Base-by-base conservation (phyloP, 2,113 vertebrate genomes). In the Nibea coibor region DNA sequence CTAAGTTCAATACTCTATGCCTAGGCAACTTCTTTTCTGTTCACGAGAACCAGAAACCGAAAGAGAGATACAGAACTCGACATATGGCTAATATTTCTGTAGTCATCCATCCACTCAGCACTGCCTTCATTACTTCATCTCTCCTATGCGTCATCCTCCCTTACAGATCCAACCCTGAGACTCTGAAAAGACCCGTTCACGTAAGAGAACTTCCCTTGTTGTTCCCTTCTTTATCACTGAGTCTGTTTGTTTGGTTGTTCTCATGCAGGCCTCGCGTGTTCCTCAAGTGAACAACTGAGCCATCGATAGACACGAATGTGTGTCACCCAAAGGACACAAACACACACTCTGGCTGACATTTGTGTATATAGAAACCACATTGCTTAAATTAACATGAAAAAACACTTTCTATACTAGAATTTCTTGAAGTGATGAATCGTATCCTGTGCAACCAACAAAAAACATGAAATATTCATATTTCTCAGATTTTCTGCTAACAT, bases 221-320 rank as follows among this genome's bases (percentile, higher is more conserved):
- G 28, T 28, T 51, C 39, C 50, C 26, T 81, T 47, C 4, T 48
- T 26, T 28, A 4, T 43, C 64, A 19, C 1, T 6, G 58, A 28
- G 22, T 67, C 19, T 19, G n/a, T 75, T 58, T 62, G 26, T 43
- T 47, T 17, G 5, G 17, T 17, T 11, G 19, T 35, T 39, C 20
- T 6, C 24, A 24, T 31, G 19, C 24, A 19, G 45, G 11, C 57
- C 11, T 65, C 45, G 28, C 42, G 53, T 64, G 47, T 57, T 66
- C 16, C 26, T 82, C 59, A 3, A 42, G 65, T 64, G 39, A 77
- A 63, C 3, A 57, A 10, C 53, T 12, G 53, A 78, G 59, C 61
- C 75, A 57, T 89, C 80, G 24, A 75, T n/a, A n/a, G n/a, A n/a
- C n/a, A n/a, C n/a, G n/a, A 72, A 87, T 71, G 72, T 35, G 62